These are phyloP conservation scores for Sander lucioperca DNA, from an alignment of 2,113 vertebrate species.

Conservation along the genomic window DNA sequence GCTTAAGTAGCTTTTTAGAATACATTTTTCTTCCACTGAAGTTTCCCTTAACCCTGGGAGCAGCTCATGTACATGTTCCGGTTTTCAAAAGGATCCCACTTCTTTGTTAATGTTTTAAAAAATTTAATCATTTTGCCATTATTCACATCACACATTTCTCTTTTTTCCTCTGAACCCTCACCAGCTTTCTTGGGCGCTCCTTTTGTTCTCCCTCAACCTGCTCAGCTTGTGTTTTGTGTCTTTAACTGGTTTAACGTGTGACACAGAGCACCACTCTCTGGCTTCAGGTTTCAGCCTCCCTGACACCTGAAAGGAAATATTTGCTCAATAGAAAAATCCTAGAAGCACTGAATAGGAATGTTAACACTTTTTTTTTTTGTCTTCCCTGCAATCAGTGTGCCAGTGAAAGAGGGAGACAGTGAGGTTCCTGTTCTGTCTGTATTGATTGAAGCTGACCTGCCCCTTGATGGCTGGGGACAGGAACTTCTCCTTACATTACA, in stretches of 20 bases:
- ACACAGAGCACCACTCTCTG: conserved; percentile 15
- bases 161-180: conserved; percentile 2
- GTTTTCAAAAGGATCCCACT: conserved; percentile 71
- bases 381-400: conserved; percentile 25
- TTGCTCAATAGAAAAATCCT: conserved; percentile 51
- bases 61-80: conserved; percentile 83
- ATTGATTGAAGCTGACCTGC: conserved; percentile 25
- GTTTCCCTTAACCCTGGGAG: conserved; percentile 91
- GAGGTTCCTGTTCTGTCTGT: conserved; percentile 17
- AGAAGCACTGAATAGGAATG: conserved; percentile 34
- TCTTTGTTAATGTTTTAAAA: conserved; percentile 52
- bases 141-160: conserved; percentile 21
- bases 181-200: neutral
- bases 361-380: conserved; percentile 12
- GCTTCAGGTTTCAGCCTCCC: conserved; percentile 27
- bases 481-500: conserved; percentile 10
- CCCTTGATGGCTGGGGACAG: conserved; percentile 4
- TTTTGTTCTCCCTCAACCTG: conserved; percentile 18
- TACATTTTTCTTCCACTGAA: conserved; percentile 87
- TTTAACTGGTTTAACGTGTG: conserved; percentile 10
- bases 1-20: conserved; percentile 91
- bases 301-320: conserved; percentile 54
- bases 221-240: neutral
- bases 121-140: conserved; percentile 50
- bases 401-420: conserved; percentile 15